Percentiles rank a stretch among this genome's conserved stretches.
phyloP scores from a whole-genome alignment of 2,113 vertebrate species.

The Emydocephalus ijimae region DNA sequence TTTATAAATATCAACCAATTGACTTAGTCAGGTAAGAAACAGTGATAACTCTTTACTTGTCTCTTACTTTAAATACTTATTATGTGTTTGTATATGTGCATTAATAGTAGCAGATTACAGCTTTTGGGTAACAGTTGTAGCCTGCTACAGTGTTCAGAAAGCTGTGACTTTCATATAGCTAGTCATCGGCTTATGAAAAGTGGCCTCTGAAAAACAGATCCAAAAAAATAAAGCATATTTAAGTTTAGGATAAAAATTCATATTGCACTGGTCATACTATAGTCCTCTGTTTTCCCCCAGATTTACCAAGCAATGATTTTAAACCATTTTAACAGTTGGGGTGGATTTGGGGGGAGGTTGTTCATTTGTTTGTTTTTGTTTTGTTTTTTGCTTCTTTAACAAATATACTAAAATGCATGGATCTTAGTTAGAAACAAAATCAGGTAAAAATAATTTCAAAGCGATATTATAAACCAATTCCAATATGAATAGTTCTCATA shows the following conservation, averaged over 20 bases:
- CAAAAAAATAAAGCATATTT: rapidly evolving
- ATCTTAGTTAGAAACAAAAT: not conserved
- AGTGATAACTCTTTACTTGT: rapidly evolving
- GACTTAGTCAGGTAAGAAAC: constrained; percentile 87
- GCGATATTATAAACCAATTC: not conserved
- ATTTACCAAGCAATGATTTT: not conserved
- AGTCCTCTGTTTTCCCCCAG: not conserved
- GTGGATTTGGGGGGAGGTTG: not conserved
- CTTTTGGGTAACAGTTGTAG: not conserved
- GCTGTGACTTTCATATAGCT: not conserved
- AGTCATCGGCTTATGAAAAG: not conserved
- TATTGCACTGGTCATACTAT: not conserved
- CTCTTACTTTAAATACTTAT: not conserved
- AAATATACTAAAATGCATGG: not conserved
- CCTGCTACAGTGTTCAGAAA: not conserved
- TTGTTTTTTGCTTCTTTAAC: not conserved
- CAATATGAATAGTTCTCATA: not conserved
- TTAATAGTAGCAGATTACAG: not conserved
- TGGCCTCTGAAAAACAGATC: not conserved
- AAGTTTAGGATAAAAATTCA: not conserved
- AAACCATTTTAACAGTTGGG: not conserved
- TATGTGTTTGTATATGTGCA: not conserved
- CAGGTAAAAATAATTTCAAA: not conserved
- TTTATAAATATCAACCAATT: constrained; percentile 96
- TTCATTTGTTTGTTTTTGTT: too few species aligned